Evolutionary conservation across 2,888 invertebrate species (phyloP), one percentile per base, ranked within the genome.

Genomic region (Oegoconia quadripuncta): DNA sequence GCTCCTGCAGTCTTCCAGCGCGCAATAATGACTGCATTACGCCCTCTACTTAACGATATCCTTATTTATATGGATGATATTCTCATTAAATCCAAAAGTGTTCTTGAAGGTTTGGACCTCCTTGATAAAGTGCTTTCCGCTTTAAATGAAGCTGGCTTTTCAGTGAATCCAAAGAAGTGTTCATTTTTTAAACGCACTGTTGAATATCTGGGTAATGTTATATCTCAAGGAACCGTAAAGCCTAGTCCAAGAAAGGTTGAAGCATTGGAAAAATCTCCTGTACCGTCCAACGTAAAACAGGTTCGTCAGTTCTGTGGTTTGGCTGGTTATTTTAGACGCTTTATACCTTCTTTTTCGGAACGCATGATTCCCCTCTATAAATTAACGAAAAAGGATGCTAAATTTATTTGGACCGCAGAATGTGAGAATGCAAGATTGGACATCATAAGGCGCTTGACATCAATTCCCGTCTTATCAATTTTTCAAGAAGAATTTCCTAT

Each of bases 21-120:
- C 1, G 41, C 44, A 11, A 59, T 57, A 3, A 59, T 50, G 14
- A 14, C 39, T 2, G 51, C 55, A 2, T 20, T 49, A 27, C 40
- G 26, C 1, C 28, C 39, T 1, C 28, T 52, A 4, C 17, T 44
- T 3, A 23, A 34, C 14, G 43, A 43, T 6, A 49, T 47, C 3
- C 50, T 51, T 6, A 58, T 62, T 0, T 64, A 65, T 17, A 40
- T 63, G 0, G 64, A 64, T 44, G 64, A 64, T 20, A 59, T 64
- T 0, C n/a, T 63, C 0, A 41, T 32, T 3, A 59, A 57, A 42
- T 50, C 51, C 23, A n/a, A 14, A 0, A 33, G 48, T 17, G 44
- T 56, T 18, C 0, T 26, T 0, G 32, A 41, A 9, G 59, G 59
- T 0, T 5, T 64, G 0, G 14, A 28, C 2, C 3, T 41, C 7